Evolutionary conservation across 2,113 vertebrate species (phyloP).

Genomic region (Craseonycteris thonglongyai): DNA sequence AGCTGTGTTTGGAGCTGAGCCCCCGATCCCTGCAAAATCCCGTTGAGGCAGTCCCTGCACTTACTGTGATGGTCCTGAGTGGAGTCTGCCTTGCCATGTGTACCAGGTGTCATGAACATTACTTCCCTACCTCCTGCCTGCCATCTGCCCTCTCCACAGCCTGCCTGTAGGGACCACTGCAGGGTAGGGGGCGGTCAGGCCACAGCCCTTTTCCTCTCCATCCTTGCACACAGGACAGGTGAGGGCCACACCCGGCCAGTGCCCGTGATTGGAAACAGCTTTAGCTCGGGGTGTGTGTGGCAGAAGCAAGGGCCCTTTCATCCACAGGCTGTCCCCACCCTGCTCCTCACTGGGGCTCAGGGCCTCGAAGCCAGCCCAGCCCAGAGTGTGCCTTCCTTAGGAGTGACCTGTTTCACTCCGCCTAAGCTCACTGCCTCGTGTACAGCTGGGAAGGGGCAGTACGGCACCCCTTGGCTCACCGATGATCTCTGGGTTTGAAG

Average conservation of each 20-base stretch:
- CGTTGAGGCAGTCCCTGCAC: accelerated
- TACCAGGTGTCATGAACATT: not conserved
- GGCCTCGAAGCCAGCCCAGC: not conserved
- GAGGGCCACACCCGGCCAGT: not conserved
- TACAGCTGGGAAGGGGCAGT: not conserved
- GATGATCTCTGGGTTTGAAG: not conserved
- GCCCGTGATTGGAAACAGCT: not conserved
- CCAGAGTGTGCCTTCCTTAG: not conserved
- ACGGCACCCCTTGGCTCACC: not conserved
- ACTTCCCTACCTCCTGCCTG: not conserved
- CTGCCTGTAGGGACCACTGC: not conserved
- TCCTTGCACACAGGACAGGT: not conserved
- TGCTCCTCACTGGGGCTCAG: not conserved
- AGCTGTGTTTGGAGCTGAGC: not conserved
- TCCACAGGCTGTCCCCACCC: not conserved
- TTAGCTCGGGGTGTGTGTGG: not conserved
- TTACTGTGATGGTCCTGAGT: not conserved
- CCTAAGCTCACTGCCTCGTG: not conserved
- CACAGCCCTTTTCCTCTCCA: not conserved
- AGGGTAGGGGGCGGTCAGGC: not conserved
- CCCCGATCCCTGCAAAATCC: not conserved
- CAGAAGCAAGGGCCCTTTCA: not conserved
- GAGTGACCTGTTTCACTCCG: not conserved
- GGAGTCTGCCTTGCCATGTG: not conserved
- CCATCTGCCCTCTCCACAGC: not conserved